phyloP scores from a whole-genome alignment of 2,797 vertebrate genomes.

The Cossypha niveicapilla region DNA sequence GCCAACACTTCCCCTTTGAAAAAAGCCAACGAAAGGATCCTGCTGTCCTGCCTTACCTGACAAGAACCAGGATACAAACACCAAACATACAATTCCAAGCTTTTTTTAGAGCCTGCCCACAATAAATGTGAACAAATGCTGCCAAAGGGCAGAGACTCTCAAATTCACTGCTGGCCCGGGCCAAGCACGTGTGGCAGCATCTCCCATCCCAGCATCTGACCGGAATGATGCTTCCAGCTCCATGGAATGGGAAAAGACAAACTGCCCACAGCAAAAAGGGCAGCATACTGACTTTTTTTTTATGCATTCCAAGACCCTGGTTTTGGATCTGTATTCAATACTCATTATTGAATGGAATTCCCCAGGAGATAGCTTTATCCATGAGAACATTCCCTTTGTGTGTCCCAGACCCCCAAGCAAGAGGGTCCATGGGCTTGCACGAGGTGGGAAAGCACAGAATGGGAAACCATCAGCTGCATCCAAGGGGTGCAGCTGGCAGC shows the following conservation, averaged over 20 bases:
- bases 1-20: neutral
- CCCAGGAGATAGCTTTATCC: neutral
- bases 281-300: neutral
- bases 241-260: neutral
- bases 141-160: rapidly evolving
- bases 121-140: neutral
- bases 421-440: rapidly evolving
- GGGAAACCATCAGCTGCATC: neutral
- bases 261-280: constrained; percentile 29
- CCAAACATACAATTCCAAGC: neutral
- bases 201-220: neutral
- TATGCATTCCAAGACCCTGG: neutral
- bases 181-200: neutral
- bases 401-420: neutral
- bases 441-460: rapidly evolving
- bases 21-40: neutral
- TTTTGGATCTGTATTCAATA: neutral
- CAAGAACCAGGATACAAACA: neutral
- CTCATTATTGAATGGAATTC: rapidly evolving
- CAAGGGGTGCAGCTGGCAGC: rapidly evolving
- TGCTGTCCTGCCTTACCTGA: neutral
- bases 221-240: rapidly evolving
- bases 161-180: neutral
- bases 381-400: rapidly evolving
- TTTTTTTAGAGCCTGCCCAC: neutral